A percentile compares a stretch with the other conserved stretches of the same genome.
Evolutionary conservation across 2,113 vertebrate species (phyloP).

Genomic region (Leptosomus discolor): DNA sequence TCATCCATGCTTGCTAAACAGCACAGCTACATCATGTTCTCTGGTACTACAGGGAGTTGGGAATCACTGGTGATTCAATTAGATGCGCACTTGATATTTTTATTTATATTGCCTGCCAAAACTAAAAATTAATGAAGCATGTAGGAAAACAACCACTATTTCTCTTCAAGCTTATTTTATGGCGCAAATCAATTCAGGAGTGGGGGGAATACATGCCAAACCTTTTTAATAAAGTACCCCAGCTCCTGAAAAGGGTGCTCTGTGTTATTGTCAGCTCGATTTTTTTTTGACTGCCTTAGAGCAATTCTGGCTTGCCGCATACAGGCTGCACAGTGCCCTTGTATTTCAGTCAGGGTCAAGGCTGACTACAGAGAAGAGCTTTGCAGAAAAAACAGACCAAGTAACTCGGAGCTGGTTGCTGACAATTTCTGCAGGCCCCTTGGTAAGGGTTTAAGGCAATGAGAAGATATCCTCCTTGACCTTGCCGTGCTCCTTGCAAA

Average conservation of each 20-base stretch:
- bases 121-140: conserved; percentile 77
- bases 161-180: conserved; percentile 67
- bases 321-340: neutral
- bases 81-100: conserved; percentile 64
- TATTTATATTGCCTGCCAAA: conserved; percentile 72
- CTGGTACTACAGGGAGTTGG: conserved; percentile 37
- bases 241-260: conserved; percentile 7
- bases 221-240: conserved; percentile 46
- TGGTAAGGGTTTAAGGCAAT: neutral
- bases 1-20: neutral
- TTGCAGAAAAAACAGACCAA: neutral
- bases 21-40: conserved; percentile 35
- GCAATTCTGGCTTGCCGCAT: neutral
- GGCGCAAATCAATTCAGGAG: conserved; percentile 63
- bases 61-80: conserved; percentile 71
- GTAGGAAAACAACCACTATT: conserved; percentile 68
- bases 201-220: conserved; percentile 30
- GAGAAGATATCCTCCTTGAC: neutral
- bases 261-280: neutral
- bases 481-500: neutral
- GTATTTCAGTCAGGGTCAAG: conserved; percentile 9
- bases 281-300: neutral
- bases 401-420: neutral
- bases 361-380: neutral
- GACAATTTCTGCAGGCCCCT: neutral